These are phyloP conservation scores for Pseudomyrmex flavicornis DNA, from an alignment of 1,140 invertebrate genomes.

Conservation along the genomic window DNA sequence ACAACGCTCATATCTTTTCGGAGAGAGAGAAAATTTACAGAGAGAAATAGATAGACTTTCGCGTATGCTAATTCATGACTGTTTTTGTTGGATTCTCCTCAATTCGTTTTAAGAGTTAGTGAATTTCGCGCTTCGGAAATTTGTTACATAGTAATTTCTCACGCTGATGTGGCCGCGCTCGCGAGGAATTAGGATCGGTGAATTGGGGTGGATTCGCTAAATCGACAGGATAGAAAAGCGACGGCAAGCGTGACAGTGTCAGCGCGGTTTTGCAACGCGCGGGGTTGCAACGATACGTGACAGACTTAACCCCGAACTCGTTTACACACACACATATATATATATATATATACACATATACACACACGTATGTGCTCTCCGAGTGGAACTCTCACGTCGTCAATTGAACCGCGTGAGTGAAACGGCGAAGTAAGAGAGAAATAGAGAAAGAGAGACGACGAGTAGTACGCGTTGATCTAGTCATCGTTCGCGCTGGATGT, in stretches of 20 bases:
- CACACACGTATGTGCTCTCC: not conserved
- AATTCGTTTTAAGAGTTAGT: constrained; percentile 18
- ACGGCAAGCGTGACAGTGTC: constrained; percentile 32
- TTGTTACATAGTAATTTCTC: constrained; percentile 19
- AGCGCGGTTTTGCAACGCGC: constrained; percentile 19
- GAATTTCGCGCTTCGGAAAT: constrained; percentile 35
- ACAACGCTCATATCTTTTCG: not conserved
- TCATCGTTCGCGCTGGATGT: constrained; percentile 27
- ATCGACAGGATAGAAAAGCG: constrained; percentile 31
- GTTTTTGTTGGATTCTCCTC: constrained; percentile 7
- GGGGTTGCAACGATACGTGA: constrained; percentile 39
- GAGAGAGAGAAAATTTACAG: too few species aligned
- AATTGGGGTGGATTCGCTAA: constrained; percentile 37
- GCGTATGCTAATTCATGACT: too few species aligned
- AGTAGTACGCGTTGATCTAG: constrained; percentile 25
- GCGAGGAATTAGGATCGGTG: constrained; percentile 43
- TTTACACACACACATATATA: not conserved
- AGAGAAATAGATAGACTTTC: too few species aligned
- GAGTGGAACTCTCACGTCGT: constrained; percentile 31
- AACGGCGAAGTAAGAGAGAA: not conserved
- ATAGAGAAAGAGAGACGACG: not conserved
- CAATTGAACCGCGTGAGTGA: constrained; percentile 40
- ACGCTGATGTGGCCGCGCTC: constrained; percentile 32
- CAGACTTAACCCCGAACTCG: constrained; percentile 31
- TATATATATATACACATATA: not conserved